phyloP scores from a whole-genome alignment of 2,113 vertebrate species.

The Edolisoma coerulescens region DNA sequence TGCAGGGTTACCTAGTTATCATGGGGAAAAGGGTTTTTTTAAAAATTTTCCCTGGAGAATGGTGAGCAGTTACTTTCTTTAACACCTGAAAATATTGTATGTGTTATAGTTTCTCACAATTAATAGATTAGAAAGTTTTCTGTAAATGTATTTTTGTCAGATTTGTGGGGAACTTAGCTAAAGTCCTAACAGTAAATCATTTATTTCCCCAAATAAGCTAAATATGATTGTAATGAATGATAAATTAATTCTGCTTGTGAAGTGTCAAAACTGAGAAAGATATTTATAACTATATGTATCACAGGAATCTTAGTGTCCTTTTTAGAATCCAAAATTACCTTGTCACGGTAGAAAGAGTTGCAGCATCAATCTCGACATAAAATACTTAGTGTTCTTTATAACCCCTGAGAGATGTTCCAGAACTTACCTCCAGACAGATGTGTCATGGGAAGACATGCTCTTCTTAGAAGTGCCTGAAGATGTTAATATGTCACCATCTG shows the following conservation, averaged over 20 bases:
- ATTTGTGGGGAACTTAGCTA: background rate
- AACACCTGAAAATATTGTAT: background rate
- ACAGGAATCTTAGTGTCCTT: background rate
- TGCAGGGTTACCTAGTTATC: background rate
- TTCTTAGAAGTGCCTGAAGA: background rate
- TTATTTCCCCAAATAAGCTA: background rate
- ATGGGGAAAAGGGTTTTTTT: background rate
- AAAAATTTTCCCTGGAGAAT: background rate
- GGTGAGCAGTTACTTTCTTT: background rate
- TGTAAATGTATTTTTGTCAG: background rate
- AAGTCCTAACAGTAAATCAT: background rate
- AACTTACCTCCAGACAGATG: background rate
- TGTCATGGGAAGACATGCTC: background rate
- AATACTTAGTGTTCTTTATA: accelerated
- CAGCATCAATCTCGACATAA: background rate
- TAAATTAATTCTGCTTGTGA: background rate
- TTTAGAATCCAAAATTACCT: background rate
- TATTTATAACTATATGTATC: background rate
- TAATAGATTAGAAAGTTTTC: background rate
- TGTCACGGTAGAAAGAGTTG: background rate
- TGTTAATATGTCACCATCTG: background rate
- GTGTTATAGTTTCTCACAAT: background rate
- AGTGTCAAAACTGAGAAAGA: background rate
- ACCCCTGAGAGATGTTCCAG: background rate
- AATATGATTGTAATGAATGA: background rate